Conservation (phyloP, 2,888 invertebrate genomes). For the Pheosia tremula region DNA sequence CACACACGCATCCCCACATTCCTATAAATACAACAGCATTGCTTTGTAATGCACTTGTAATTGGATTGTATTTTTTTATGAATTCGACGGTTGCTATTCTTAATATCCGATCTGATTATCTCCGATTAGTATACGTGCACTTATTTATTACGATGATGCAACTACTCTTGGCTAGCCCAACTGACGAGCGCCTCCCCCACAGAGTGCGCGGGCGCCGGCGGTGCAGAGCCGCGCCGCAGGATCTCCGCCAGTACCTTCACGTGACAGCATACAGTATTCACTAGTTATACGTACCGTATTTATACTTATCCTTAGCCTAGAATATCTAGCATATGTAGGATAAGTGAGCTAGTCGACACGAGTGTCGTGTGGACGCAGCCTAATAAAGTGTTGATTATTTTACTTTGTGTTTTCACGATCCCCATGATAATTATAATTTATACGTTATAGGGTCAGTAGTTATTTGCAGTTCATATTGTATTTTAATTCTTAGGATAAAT, state of each 20-base stretch:
- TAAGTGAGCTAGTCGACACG: conserved; percentile 28
- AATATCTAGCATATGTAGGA: conserved; percentile 20
- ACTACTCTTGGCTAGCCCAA: no score
- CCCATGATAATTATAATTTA: background rate
- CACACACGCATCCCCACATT: background rate
- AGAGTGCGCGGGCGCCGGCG: conserved; percentile 19
- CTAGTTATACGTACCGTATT: conserved; percentile 47
- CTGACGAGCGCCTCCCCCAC: conserved; percentile 10
- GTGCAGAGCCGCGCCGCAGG: conserved; percentile 14
- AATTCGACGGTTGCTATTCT: no score
- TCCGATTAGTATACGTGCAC: no score
- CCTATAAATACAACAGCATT: background rate
- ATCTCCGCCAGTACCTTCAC: conserved; percentile 35
- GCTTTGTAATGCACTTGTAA: no score
- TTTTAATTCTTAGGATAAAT: no score
- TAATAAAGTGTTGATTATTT: conserved; percentile 53
- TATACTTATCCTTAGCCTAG: conserved; percentile 39
- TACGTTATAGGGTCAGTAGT: no score
- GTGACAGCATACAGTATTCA: conserved; percentile 54
- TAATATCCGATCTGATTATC: no score
- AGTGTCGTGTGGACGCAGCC: conserved; percentile 29
- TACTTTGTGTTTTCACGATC: conserved; percentile 7
- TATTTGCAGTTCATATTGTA: no score
- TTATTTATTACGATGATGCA: no score
- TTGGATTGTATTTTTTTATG: no score